phyloP scores from a whole-genome alignment of 2,888 invertebrate species.

The Melikaiella ostensackeni region DNA sequence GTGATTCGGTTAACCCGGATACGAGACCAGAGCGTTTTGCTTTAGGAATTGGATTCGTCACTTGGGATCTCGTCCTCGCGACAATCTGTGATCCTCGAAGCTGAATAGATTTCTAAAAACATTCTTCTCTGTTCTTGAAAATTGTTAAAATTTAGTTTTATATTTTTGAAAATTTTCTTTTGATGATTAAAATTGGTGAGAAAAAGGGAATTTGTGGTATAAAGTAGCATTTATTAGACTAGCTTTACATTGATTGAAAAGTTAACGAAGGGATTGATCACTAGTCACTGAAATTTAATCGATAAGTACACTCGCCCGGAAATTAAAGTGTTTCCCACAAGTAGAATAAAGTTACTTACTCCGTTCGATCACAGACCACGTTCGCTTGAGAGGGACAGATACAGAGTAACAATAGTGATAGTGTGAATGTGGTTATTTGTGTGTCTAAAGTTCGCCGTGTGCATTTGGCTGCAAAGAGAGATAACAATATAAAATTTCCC shows the following conservation, averaged over 20 bases:
- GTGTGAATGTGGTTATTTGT: background rate
- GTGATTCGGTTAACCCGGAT: slow-evolving; percentile 7
- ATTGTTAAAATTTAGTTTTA: background rate
- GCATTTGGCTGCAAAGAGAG: slow-evolving; percentile 23
- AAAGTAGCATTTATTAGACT: background rate
- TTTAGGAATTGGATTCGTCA: slow-evolving; percentile 1
- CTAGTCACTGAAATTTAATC: slow-evolving; percentile 14
- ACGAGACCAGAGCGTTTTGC: background rate
- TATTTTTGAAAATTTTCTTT: background rate
- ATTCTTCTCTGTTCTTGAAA: background rate
- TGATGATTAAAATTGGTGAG: background rate
- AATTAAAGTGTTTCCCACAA: slow-evolving; percentile 31
- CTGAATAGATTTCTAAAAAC: background rate
- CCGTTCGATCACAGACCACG: slow-evolving; percentile 27
- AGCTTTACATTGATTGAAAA: background rate
- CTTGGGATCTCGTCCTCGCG: background rate
- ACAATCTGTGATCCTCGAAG: background rate
- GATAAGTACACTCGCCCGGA: slow-evolving; percentile 14
- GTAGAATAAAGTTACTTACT: slow-evolving; percentile 33
- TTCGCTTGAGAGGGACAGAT: slow-evolving; percentile 30
- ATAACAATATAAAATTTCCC: slow-evolving; percentile 16
- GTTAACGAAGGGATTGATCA: background rate
- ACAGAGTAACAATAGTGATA: slow-evolving; percentile 18
- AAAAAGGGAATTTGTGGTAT: background rate
- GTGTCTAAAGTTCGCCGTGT: background rate